These are phyloP conservation scores for Julus scanicus DNA, from an alignment of 2,888 invertebrate genomes.

Conservation along the genomic window DNA sequence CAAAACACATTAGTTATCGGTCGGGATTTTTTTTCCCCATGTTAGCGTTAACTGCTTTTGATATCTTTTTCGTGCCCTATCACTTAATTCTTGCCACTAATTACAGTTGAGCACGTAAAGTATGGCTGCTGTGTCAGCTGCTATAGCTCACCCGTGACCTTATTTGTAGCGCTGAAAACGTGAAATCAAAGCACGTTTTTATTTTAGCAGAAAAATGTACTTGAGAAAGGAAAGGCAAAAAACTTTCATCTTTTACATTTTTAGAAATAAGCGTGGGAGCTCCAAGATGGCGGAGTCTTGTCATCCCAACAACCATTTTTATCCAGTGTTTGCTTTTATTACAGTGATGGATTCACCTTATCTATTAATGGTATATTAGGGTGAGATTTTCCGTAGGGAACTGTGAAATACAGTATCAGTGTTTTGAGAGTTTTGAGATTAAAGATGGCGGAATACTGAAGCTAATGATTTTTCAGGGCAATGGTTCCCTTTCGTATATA, in stretches of 20 bases:
- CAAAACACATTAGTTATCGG: conserved; percentile 17
- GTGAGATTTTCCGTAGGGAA: no score
- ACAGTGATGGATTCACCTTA: no score
- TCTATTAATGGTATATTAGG: no score
- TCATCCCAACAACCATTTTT: no score
- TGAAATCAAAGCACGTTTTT: conserved; percentile 37
- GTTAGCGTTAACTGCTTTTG: conserved; percentile 6
- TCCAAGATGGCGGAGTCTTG: background rate
- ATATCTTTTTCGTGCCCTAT: conserved; percentile 39
- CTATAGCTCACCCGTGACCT: conserved; percentile 9
- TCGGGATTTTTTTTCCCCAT: background rate
- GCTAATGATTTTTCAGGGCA: no score
- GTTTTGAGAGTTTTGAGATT: no score
- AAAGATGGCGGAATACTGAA: no score
- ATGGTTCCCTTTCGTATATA: no score
- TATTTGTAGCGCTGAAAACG: conserved; percentile 18
- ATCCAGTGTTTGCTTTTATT: no score
- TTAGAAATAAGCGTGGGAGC: background rate
- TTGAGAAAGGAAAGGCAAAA: background rate
- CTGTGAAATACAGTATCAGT: no score
- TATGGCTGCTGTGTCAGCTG: conserved; percentile 24
- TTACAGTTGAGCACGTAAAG: background rate
- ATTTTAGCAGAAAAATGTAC: background rate
- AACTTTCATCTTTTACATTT: background rate
- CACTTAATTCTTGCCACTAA: conserved; percentile 30